Evolutionary conservation across 2,888 invertebrate genomes (phyloP), one percentile per base, ranked within the genome.

Genomic region (Tenthredo amoena): DNA sequence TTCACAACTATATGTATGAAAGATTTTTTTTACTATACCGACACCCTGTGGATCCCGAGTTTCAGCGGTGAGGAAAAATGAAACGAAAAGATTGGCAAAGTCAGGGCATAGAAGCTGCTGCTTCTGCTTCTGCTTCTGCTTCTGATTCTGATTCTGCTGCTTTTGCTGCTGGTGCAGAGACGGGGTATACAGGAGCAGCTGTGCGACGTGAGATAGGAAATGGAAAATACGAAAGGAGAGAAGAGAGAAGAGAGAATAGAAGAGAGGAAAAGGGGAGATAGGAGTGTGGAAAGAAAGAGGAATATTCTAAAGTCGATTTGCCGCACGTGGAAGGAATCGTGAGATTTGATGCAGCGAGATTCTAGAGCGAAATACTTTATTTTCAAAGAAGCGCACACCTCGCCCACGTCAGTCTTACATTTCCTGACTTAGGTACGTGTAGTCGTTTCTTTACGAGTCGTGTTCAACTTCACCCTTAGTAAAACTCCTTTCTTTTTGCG

Each of bases 291-390:
- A 68, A 71, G 83, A 50, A 83, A 43, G 83, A 68, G 68, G 71
- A 83, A 71, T 71, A 83, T 83, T 68, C 62, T 47, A 47, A 68
- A 83, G 83, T 83, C 68, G 83, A 83, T 83, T 83, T 83, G 43
- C 68, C 71, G 83, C 47, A 71, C 83, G 83, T 83, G 83, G 34
- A 50, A 68, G 34, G 83, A 83, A 83, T 83, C 83, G 21, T 47
- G 68, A 83, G 83, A 83, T 83, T 83, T 83, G 47, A 83, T 83
- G 83, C 68, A 68, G 83, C 37, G 31, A 34, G n/a, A 50, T 77
- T 34, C 37, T 55, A 10, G 18, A 43, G 43, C n/a, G 62, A 65
- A 81, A 81, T 81, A 65, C 40, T 81, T 81, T 37, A 81, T 81
- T 81, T 81, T 62, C 62, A 62, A 62, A 81, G 68, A 68, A 31